These are phyloP conservation scores for Helobdella robusta DNA, from an alignment of 2,888 invertebrate genomes.

Conservation along the genomic window DNA sequence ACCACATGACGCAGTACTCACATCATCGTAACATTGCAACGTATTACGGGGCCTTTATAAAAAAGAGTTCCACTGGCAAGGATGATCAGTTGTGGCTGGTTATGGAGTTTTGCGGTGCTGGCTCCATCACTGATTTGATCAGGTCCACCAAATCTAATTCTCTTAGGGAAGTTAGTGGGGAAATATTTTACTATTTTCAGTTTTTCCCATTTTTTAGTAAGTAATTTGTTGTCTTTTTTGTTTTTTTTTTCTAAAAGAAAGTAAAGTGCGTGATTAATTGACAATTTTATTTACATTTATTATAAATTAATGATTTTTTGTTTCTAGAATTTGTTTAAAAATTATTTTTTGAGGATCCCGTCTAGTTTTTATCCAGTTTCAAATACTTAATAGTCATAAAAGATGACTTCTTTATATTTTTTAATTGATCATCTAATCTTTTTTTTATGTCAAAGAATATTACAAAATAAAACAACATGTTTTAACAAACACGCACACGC, in stretches of 20 bases:
- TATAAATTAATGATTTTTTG: too few relatives aligned
- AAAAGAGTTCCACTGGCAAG: slow-evolving; percentile 91
- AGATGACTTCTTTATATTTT: too few relatives aligned
- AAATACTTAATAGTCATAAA: too few relatives aligned
- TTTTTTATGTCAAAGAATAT: too few relatives aligned
- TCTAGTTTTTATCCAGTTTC: too few relatives aligned
- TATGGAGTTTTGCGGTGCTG: slow-evolving; percentile 99
- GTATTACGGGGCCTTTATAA: slow-evolving; percentile 99
- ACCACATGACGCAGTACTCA: slow-evolving; percentile 46
- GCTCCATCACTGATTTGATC: slow-evolving; percentile 95
- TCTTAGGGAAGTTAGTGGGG: slow-evolving; percentile 92
- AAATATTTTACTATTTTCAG: neutral
- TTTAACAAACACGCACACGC: too few relatives aligned
- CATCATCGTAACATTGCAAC: slow-evolving; percentile 95
- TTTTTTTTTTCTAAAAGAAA: neutral
- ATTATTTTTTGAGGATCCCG: too few relatives aligned
- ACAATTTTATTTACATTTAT: too few relatives aligned
- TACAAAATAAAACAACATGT: too few relatives aligned
- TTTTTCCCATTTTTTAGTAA: neutral
- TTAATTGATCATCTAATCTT: too few relatives aligned
- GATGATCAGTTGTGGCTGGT: slow-evolving; percentile 96
- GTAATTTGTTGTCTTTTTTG: neutral
- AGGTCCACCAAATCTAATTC: slow-evolving; percentile 90
- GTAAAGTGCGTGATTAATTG: neutral
- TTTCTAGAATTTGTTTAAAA: too few relatives aligned